phyloP scores from a whole-genome alignment of 2,113 vertebrate genomes.

The Gulo gulo region DNA sequence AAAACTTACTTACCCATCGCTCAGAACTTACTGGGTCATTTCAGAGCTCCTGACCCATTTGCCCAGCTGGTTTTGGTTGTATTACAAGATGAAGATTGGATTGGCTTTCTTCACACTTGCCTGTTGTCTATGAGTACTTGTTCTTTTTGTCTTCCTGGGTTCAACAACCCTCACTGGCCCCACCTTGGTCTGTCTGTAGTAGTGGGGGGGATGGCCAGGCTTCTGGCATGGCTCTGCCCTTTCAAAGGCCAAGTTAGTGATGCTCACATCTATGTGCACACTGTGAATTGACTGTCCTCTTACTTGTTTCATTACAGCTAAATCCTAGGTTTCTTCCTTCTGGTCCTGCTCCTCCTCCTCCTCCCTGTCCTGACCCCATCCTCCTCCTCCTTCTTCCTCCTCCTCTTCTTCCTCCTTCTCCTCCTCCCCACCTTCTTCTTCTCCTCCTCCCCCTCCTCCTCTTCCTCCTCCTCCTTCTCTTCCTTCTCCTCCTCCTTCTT shows the following conservation, averaged over 20 bases:
- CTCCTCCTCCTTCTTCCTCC: neutral
- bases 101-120: neutral
- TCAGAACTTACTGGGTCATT: neutral
- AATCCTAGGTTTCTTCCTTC: neutral
- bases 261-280: neutral
- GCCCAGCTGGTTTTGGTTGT: neutral
- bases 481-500: neutral
- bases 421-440: neutral
- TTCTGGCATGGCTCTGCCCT: neutral
- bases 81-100: neutral
- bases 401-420: rapidly evolving
- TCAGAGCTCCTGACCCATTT: neutral
- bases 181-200: neutral
- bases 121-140: neutral
- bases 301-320: neutral
- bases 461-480: rapidly evolving
- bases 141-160: neutral
- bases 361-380: neutral
- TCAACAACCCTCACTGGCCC: neutral
- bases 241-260: neutral
- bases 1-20: neutral
- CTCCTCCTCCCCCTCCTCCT: rapidly evolving
- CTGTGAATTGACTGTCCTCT: neutral
- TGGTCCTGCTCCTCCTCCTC: neutral
- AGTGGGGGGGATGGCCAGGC: too few relatives aligned